Conservation (phyloP, 2,113 vertebrate genomes). For the Percina caprodes region DNA sequence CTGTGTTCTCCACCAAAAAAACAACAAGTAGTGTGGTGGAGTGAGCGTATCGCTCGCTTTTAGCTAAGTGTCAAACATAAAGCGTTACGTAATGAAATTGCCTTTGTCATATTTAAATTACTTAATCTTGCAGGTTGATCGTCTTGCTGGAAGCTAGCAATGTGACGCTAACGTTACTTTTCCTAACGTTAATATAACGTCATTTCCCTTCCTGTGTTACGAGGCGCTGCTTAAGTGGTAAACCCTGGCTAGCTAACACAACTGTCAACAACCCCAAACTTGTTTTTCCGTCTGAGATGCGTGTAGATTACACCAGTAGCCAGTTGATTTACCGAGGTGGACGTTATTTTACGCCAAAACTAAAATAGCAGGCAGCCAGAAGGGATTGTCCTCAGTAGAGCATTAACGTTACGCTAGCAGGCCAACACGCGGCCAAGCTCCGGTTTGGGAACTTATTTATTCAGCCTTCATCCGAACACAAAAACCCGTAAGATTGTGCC, state of each 20-base stretch:
- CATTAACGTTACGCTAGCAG: conserved; percentile 37
- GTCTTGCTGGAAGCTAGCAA: neutral
- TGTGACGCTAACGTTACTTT: neutral
- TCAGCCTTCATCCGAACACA: neutral
- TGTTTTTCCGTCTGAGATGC: neutral
- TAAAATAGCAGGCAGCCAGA: conserved; percentile 38
- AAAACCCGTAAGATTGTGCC: neutral
- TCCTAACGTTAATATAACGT: conserved; percentile 32
- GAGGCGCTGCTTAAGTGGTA: neutral
- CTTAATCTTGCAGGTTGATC: neutral
- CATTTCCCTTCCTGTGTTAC: conserved; percentile 32
- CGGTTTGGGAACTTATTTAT: neutral
- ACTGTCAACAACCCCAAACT: neutral
- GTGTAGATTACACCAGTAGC: neutral
- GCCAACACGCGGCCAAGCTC: conserved; percentile 54
- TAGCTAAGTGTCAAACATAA: neutral
- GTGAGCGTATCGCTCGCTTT: neutral
- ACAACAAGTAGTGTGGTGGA: neutral
- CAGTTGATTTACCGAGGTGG: conserved; percentile 4
- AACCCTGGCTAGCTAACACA: neutral
- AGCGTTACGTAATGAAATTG: neutral
- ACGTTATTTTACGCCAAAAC: conserved; percentile 22
- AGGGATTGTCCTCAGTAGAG: conserved; percentile 6
- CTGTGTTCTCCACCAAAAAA: neutral
- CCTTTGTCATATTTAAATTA: neutral